Conservation (phyloP, 2,888 invertebrate genomes). For the Ectemnius cavifrons region DNA sequence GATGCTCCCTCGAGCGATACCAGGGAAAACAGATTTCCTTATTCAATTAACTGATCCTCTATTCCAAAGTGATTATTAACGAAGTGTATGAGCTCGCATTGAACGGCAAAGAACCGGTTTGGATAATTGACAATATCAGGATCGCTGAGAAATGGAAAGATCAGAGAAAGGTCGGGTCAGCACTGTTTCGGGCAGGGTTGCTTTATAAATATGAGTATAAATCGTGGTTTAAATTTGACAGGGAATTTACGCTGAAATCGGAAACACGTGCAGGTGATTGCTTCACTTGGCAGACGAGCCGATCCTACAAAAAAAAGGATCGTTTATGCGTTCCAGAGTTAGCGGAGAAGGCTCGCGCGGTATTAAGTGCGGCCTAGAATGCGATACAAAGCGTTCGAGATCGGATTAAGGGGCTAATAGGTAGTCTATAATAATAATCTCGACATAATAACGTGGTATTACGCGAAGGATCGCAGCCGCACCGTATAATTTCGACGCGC, state of each 20-base stretch:
- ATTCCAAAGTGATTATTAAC: too few species aligned
- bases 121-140: too few species aligned
- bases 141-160: too few species aligned
- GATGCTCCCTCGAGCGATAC: too few species aligned
- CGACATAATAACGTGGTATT: slow-evolving; percentile 72
- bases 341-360: slow-evolving; percentile 42
- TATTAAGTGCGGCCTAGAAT: slow-evolving; percentile 59
- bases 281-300: slow-evolving; percentile 21
- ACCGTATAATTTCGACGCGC: slow-evolving; percentile 72
- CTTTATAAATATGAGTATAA: too few species aligned
- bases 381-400: slow-evolving; percentile 67
- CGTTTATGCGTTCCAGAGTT: slow-evolving; percentile 14
- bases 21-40: too few species aligned
- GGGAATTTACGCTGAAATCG: slow-evolving; percentile 35
- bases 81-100: too few species aligned
- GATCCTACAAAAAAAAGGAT: slow-evolving; percentile 49
- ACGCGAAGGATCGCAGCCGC: slow-evolving; percentile 61
- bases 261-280: slow-evolving; percentile 43
- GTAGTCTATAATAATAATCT: slow-evolving; percentile 72
- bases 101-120: too few species aligned
- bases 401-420: slow-evolving; percentile 69
- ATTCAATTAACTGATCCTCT: too few species aligned
- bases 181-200: background rate
- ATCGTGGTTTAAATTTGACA: background rate
- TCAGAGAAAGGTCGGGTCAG: too few species aligned